A percentile compares a stretch with the other conserved stretches of the same genome.
These are phyloP conservation scores for Eupithecia centaureata DNA, from an alignment of 2,888 invertebrate species.

Conservation along the genomic window DNA sequence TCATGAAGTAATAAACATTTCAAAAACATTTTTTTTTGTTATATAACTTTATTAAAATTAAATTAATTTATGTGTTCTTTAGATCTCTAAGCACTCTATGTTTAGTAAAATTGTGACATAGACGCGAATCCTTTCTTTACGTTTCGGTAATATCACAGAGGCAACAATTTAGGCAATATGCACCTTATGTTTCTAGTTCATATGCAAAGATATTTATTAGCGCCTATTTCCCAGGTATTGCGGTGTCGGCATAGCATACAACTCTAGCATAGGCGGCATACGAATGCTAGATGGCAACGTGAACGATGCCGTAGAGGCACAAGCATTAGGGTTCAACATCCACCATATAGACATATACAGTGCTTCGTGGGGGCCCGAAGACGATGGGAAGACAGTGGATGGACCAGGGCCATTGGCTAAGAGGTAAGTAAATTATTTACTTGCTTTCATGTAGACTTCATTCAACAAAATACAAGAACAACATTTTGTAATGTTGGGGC, in stretches of 20 bases:
- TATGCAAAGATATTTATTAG: background rate
- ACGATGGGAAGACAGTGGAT: constrained; percentile 98
- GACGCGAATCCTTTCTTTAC: too few species aligned
- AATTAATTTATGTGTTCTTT: too few species aligned
- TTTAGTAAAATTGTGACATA: too few species aligned
- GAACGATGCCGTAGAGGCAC: constrained; percentile 97
- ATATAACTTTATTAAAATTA: too few species aligned
- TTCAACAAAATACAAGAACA: background rate
- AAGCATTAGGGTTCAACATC: constrained; percentile 95
- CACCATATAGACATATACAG: constrained; percentile 98
- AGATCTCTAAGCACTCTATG: too few species aligned
- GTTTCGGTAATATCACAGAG: too few species aligned
- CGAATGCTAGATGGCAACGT: constrained; percentile 99
- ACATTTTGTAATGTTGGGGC: too few species aligned
- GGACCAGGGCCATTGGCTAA: constrained; percentile 96
- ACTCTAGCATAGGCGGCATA: constrained; percentile 97
- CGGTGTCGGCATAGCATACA: constrained; percentile 98
- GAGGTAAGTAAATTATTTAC: constrained; percentile 62
- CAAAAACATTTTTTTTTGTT: too few species aligned
- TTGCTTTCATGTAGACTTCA: background rate
- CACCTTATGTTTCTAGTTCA: too few species aligned
- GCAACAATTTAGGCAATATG: too few species aligned
- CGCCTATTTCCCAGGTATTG: constrained; percentile 86
- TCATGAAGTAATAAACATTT: too few species aligned
- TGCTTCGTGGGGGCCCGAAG: constrained; percentile 98